These are phyloP conservation scores for Chiloscyllium plagiosum DNA, from an alignment of 2,113 vertebrate species.

Conservation along the genomic window DNA sequence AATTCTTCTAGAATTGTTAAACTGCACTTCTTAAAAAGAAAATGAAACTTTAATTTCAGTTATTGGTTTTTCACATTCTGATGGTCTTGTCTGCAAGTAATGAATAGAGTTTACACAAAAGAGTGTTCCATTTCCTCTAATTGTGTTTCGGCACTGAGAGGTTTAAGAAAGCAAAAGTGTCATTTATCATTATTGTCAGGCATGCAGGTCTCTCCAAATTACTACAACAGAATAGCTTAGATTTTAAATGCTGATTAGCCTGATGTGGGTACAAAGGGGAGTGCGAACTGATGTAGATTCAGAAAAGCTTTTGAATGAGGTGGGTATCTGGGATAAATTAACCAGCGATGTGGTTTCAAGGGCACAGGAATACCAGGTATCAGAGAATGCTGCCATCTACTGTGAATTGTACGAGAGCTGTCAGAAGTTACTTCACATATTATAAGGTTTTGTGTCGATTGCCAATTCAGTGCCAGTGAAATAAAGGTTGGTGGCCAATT, in stretches of 20 bases:
- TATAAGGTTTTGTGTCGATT: not conserved
- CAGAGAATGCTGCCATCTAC: not conserved
- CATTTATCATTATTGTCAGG: constrained; percentile 12
- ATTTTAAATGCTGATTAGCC: not conserved
- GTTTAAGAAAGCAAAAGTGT: not conserved
- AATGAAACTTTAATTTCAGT: not conserved
- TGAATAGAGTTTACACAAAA: constrained; percentile 14
- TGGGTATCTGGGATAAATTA: not conserved
- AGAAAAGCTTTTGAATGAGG: not conserved
- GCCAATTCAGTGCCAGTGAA: not conserved
- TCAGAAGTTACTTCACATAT: not conserved
- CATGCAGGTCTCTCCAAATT: not conserved
- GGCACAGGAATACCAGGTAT: not conserved
- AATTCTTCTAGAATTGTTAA: not conserved
- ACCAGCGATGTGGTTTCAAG: not conserved
- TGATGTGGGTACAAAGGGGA: not conserved
- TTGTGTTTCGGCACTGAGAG: not conserved
- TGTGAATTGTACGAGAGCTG: not conserved
- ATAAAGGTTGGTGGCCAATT: not conserved
- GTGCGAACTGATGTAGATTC: not conserved
- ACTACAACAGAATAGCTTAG: not conserved
- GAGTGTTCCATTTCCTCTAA: not conserved
- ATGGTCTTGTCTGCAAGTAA: not conserved
- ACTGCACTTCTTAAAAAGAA: not conserved
- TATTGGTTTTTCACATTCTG: constrained; percentile 4